Conservation (phyloP, 2,113 vertebrate genomes). For the Butorides virescens region DNA sequence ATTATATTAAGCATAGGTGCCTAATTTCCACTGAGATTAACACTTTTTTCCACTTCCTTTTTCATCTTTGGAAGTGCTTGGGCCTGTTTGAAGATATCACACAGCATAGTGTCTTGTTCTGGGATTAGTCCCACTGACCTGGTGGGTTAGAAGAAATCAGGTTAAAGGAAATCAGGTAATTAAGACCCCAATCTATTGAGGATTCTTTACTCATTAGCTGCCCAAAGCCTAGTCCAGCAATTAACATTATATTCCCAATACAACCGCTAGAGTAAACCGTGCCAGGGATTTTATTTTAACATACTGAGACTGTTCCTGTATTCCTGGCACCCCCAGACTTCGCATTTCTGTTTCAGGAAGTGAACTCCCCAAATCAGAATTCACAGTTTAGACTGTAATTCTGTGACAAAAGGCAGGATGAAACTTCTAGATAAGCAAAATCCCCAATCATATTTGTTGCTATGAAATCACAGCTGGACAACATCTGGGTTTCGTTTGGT, state of each 20-base stretch:
- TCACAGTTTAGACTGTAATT: background rate
- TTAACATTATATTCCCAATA: slow-evolving; percentile 26
- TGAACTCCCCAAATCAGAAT: background rate
- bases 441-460: background rate
- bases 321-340: background rate
- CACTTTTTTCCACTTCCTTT: background rate
- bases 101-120: background rate
- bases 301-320: background rate
- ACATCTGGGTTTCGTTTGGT: background rate
- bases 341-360: background rate
- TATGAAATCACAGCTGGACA: background rate
- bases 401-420: background rate
- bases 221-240: slow-evolving; percentile 36
- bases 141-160: slow-evolving; percentile 39
- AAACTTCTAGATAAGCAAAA: slow-evolving; percentile 19
- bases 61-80: background rate
- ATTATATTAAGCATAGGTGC: background rate
- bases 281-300: background rate
- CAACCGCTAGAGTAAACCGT: background rate
- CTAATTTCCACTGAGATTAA: background rate
- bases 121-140: slow-evolving; percentile 35
- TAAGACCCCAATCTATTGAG: slow-evolving; percentile 20
- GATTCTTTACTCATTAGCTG: slow-evolving; percentile 52
- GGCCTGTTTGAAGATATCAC: background rate
- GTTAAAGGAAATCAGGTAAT: slow-evolving; percentile 58